These are phyloP conservation scores for Plemyria rubiginata DNA, from an alignment of 2,888 invertebrate genomes.

Conservation along the genomic window DNA sequence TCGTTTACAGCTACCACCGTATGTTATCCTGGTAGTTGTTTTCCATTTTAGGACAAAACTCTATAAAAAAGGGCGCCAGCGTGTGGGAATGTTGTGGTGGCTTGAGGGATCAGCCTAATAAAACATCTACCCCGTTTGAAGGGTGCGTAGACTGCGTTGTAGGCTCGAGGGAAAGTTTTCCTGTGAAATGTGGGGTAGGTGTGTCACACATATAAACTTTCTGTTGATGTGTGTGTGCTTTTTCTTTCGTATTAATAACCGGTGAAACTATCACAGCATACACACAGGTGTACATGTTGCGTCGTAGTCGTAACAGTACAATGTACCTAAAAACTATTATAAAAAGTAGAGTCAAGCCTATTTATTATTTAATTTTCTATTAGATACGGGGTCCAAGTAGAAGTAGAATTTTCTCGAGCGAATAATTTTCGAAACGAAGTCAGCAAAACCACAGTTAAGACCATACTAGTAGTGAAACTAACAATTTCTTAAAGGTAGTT, in stretches of 20 bases:
- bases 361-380: no score
- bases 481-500: neutral
- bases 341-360: neutral
- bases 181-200: slow-evolving; percentile 1
- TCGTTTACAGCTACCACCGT: slow-evolving; percentile 57
- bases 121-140: slow-evolving; percentile 48
- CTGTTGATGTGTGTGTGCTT: slow-evolving; percentile 7
- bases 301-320: neutral
- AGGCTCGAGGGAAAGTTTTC: slow-evolving; percentile 8
- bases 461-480: no score
- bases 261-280: neutral
- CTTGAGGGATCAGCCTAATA: slow-evolving; percentile 56
- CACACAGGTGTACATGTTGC: no score
- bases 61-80: slow-evolving; percentile 80
- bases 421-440: neutral
- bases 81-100: slow-evolving; percentile 48
- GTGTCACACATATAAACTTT: neutral
- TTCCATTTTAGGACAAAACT: slow-evolving; percentile 86
- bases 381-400: neutral
- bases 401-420: neutral
- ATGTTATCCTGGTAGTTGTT: slow-evolving; percentile 80
- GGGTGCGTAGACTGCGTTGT: slow-evolving; percentile 56
- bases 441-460: no score
- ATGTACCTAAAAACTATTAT: neutral
- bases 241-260: slow-evolving; percentile 4